These are phyloP conservation scores for Fukomys damarensis DNA, from an alignment of 2,113 vertebrate genomes.

Conservation along the genomic window DNA sequence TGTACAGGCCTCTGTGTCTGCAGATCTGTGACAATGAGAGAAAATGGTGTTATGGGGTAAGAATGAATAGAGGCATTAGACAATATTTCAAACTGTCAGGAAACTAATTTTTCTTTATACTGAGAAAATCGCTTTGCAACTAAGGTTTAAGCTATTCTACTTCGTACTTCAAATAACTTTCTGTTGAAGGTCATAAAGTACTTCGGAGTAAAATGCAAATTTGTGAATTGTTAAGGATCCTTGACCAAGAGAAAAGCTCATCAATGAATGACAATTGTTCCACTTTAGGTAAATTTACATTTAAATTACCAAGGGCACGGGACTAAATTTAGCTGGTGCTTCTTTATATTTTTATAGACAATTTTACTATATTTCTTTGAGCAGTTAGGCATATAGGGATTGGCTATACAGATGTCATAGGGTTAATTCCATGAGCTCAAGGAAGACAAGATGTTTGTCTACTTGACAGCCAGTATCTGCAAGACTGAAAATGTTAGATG, in stretches of 20 bases:
- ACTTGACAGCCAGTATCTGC: background rate
- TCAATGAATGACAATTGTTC: conserved; percentile 42
- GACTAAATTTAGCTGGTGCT: background rate
- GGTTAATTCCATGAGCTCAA: background rate
- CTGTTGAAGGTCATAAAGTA: conserved; percentile 55
- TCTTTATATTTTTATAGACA: conserved; percentile 51
- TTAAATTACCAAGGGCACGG: conserved; percentile 65
- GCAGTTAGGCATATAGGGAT: background rate
- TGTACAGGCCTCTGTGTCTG: background rate
- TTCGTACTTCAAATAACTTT: conserved; percentile 60
- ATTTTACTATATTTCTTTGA: conserved; percentile 12
- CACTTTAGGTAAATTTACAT: conserved; percentile 59
- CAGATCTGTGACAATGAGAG: background rate
- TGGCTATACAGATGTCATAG: background rate
- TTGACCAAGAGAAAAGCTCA: conserved; percentile 57
- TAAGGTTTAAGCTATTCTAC: conserved; percentile 53
- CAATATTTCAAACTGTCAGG: conserved; percentile 44
- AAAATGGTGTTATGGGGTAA: background rate
- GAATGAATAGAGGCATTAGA: conserved; percentile 18
- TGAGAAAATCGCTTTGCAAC: conserved; percentile 53
- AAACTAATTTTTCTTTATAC: conserved; percentile 44
- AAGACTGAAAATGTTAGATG: conserved; percentile 27
- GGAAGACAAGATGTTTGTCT: background rate
- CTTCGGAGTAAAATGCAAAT: conserved; percentile 65
- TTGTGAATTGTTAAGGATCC: conserved; percentile 61